Conservation (phyloP, 2,888 invertebrate species). For the Ornithoptera priamus region DNA sequence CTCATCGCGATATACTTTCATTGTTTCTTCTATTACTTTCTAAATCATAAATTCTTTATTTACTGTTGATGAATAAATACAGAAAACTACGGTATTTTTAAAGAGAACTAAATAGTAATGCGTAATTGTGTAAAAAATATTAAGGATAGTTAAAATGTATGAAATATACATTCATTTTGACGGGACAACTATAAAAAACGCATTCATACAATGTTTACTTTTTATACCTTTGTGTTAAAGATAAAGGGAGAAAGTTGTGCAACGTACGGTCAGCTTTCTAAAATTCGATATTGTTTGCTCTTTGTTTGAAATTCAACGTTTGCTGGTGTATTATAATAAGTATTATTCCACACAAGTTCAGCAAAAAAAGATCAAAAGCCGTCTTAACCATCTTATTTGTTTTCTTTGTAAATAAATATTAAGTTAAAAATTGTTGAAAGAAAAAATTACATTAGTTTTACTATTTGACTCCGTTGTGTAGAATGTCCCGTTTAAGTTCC, state of each 20-base stretch:
- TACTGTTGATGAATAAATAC: too few species aligned
- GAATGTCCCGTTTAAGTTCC: conserved; percentile 2
- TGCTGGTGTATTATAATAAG: conserved; percentile 34
- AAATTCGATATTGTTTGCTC: conserved; percentile 63
- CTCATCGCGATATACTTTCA: too few species aligned
- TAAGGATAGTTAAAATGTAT: too few species aligned
- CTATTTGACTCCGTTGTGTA: not conserved
- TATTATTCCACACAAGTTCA: conserved; percentile 15
- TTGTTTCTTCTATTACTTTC: too few species aligned
- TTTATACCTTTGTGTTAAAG: conserved; percentile 64
- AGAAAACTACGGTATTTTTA: too few species aligned
- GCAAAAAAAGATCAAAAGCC: conserved; percentile 10
- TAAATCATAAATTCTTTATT: too few species aligned
- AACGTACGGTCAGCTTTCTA: conserved; percentile 71
- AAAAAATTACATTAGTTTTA: not conserved
- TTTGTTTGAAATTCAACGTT: conserved; percentile 54
- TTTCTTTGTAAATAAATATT: not conserved
- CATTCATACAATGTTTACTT: conserved; percentile 51
- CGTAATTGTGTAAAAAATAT: too few species aligned
- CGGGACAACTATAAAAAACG: conserved; percentile 9
- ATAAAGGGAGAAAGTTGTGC: conserved; percentile 78
- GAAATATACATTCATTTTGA: conserved; percentile 36
- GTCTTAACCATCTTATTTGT: not conserved
- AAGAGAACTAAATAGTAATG: too few species aligned
- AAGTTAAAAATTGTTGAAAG: not conserved